A percentile compares a stretch with the other conserved stretches of the same genome.
Evolutionary conservation across 1,140 invertebrate genomes (phyloP).

Genomic region (Contarinia nasturtii): DNA sequence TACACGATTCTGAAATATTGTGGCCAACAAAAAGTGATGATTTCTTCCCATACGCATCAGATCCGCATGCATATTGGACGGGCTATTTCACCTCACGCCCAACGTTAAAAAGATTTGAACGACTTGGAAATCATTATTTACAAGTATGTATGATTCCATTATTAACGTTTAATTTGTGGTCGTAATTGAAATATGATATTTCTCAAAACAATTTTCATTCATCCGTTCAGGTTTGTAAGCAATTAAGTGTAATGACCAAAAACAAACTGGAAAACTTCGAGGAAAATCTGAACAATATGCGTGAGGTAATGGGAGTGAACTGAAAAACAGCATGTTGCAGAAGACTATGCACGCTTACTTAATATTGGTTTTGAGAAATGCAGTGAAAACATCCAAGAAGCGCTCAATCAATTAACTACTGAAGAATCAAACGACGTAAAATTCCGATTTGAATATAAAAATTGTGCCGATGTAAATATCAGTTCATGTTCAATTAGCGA

Average conservation of each 20-base stretch:
- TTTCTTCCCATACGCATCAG: slow-evolving; percentile 83
- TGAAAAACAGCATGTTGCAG: slow-evolving; percentile 72
- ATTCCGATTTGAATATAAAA: slow-evolving; percentile 21
- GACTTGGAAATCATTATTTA: slow-evolving; percentile 58
- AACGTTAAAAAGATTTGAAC: slow-evolving; percentile 60
- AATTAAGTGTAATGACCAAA: slow-evolving; percentile 20
- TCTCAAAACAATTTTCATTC: too few species aligned
- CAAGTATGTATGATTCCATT: slow-evolving; percentile 44
- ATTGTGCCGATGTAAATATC: slow-evolving; percentile 45
- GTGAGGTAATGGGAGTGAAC: slow-evolving; percentile 54
- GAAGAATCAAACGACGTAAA: neutral
- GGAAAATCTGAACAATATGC: slow-evolving; percentile 9
- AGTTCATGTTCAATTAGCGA: slow-evolving; percentile 43
- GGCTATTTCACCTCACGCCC: slow-evolving; percentile 87
- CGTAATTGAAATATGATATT: neutral
- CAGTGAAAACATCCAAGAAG: slow-evolving; percentile 9
- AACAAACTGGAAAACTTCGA: slow-evolving; percentile 2
- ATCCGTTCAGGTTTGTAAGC: slow-evolving; percentile 44
- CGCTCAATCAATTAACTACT: slow-evolving; percentile 9
- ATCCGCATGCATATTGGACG: slow-evolving; percentile 70
- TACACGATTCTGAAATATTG: slow-evolving; percentile 43
- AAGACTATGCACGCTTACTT: slow-evolving; percentile 64
- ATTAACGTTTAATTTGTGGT: too few species aligned
- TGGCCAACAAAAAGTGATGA: slow-evolving; percentile 59
- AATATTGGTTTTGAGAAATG: slow-evolving; percentile 7